A percentile compares a stretch with the other conserved stretches of the same genome.
These are phyloP conservation scores for Nicator chloris DNA, from an alignment of 2,113 vertebrate species.

Conservation along the genomic window DNA sequence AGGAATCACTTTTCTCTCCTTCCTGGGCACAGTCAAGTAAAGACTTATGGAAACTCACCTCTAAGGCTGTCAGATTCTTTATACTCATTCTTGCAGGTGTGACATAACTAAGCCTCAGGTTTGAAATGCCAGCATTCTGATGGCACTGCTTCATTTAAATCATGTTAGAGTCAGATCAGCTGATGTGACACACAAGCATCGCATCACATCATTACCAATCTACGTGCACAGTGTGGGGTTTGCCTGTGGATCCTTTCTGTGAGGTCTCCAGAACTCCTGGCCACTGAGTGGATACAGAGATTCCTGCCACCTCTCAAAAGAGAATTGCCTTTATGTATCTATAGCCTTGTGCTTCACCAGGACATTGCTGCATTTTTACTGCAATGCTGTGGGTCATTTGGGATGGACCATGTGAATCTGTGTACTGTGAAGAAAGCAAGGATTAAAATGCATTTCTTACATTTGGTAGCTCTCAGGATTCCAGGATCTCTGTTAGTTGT, in stretches of 20 bases:
- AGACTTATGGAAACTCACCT: not conserved
- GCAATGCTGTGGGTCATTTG: not conserved
- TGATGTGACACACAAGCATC: not conserved
- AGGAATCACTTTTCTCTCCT: not conserved
- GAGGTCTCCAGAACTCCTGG: not conserved
- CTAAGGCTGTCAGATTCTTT: not conserved
- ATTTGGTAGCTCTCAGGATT: not conserved
- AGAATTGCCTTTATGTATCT: not conserved
- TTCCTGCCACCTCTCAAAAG: not conserved
- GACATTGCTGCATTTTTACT: not conserved
- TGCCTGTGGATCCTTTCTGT: not conserved
- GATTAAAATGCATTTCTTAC: not conserved
- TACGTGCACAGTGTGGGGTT: accelerated
- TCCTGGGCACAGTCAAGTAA: not conserved
- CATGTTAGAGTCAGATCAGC: not conserved
- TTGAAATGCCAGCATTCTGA: not conserved
- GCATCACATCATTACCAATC: not conserved
- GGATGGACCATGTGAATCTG: not conserved
- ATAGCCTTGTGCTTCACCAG: not conserved
- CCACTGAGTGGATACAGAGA: not conserved
- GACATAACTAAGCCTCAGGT: not conserved
- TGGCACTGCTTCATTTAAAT: not conserved
- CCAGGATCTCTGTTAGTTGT: not conserved
- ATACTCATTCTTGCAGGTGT: not conserved
- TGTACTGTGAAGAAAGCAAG: not conserved